A percentile compares a stretch with the other conserved stretches of the same genome.
These are phyloP conservation scores for Empidonax alnorum DNA, from an alignment of 2,113 vertebrate species.

Conservation along the genomic window DNA sequence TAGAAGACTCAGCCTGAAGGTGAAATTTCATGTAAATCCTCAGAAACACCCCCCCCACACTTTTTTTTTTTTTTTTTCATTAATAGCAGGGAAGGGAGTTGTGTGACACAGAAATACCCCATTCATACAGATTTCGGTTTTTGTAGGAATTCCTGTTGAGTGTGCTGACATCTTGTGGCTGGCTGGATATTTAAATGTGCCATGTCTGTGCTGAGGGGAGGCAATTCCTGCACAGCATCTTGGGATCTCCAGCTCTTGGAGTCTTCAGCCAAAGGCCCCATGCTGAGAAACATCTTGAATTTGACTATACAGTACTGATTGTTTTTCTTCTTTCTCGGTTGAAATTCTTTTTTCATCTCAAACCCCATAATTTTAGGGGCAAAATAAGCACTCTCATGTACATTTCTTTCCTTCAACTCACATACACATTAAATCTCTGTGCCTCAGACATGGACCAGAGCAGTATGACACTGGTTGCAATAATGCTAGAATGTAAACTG, in stretches of 20 bases:
- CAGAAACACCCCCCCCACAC: background rate
- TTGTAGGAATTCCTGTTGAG: constrained; percentile 24
- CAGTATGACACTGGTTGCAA: background rate
- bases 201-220: background rate
- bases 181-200: constrained; percentile 1
- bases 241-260: background rate
- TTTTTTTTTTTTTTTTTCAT: background rate
- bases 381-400: background rate
- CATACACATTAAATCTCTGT: background rate
- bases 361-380: background rate
- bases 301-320: background rate
- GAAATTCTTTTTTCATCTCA: background rate
- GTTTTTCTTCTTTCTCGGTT: background rate
- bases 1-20: background rate
- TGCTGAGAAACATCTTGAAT: background rate
- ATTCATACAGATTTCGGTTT: background rate
- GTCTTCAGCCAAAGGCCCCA: background rate
- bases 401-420: background rate
- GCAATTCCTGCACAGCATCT: background rate
- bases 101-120: background rate
- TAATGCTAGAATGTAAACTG: background rate
- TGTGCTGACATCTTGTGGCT: constrained; percentile 71
- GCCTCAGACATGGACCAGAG: background rate
- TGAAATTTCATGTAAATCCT: background rate
- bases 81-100: background rate